Percentiles rank a stretch among this genome's conserved stretches.
Evolutionary conservation across 2,113 vertebrate genomes (phyloP).

Genomic region (Alectura lathami): DNA sequence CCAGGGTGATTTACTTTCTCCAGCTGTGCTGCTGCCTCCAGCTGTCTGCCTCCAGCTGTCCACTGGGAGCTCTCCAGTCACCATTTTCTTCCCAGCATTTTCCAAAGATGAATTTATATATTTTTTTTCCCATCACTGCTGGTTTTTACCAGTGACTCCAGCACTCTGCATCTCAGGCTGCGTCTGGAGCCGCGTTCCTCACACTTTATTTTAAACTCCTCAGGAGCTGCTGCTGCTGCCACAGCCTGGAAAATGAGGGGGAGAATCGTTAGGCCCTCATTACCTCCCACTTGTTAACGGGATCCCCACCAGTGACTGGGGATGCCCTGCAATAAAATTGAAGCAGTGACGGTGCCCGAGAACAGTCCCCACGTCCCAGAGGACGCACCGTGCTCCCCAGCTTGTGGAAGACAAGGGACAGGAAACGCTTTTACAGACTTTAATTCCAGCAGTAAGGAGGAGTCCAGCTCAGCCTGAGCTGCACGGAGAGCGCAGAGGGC

Average conservation of each 20-base stretch:
- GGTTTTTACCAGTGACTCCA: not conserved
- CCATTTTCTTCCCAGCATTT: too few species aligned
- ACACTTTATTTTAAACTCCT: not conserved
- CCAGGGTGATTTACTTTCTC: too few species aligned
- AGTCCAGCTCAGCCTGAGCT: not conserved
- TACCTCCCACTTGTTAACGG: not conserved
- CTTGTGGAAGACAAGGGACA: not conserved
- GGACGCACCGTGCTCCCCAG: not conserved
- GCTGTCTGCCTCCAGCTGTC: too few species aligned
- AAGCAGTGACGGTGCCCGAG: not conserved
- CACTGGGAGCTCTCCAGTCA: too few species aligned
- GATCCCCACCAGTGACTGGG: not conserved
- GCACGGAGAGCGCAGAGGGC: not conserved
- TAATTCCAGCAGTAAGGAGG: not conserved
- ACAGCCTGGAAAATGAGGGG: not conserved
- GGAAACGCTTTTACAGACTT: not conserved
- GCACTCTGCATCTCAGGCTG: not conserved
- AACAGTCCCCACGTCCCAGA: not conserved
- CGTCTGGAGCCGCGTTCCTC: not conserved
- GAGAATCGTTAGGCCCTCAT: not conserved
- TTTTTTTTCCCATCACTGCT: too few species aligned
- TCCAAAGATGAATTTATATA: too few species aligned
- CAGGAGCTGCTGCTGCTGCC: not conserved
- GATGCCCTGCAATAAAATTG: too few species aligned
- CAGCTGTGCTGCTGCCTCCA: too few species aligned